Base-by-base conservation (phyloP, 92 coral and sea anemone genomes). In the Phenganax marumi region DNA sequence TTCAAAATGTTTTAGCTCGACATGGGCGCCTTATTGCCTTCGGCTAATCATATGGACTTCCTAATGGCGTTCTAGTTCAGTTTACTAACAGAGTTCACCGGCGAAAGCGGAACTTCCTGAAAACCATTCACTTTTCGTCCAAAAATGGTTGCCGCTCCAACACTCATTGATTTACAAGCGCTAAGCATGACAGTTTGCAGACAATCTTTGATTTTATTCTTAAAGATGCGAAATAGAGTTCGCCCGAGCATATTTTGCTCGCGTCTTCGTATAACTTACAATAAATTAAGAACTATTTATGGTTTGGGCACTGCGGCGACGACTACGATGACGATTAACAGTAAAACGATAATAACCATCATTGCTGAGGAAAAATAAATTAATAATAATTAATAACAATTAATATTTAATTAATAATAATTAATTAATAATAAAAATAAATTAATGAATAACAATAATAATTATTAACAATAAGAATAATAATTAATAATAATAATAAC, bases 291-390 rank as follows among this genome's bases (percentile, higher is more conserved):
- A 12, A 47, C 2, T 62, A 8, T 25, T 24, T 72, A 76, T 56
- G 33, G 48, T 49, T 56, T 52, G 9, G 93, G 93, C 0, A 91
- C 94, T 21, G 85, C 93, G 22, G 81, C 97, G 52, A 94, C 94
- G 8, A 90, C 85, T 58, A 94, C 88, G 11, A 94, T 94, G 8
- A 84, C 92, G 14, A 94, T 92, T 60, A 94, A 83, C 49, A 94
- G 88, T 61, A 94, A 84, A 49, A 94, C 90, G 43, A 94, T 89
- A 21, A 92, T 90, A 33, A 94, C 90, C 87, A 94, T 87, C 98
- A 94, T 94, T 13, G 89, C 98, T 94, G 78, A 12, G 86, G 79
- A 81, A 52, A 49, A 51, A 47, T 65, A 86, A n/a, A 68, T 56
- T 56, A 2, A 56, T 10, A 10, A 17, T 54, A 54, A n/a, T 54